Conservation (phyloP, 2,888 invertebrate genomes). For the Eumacrocentrus americanus region DNA sequence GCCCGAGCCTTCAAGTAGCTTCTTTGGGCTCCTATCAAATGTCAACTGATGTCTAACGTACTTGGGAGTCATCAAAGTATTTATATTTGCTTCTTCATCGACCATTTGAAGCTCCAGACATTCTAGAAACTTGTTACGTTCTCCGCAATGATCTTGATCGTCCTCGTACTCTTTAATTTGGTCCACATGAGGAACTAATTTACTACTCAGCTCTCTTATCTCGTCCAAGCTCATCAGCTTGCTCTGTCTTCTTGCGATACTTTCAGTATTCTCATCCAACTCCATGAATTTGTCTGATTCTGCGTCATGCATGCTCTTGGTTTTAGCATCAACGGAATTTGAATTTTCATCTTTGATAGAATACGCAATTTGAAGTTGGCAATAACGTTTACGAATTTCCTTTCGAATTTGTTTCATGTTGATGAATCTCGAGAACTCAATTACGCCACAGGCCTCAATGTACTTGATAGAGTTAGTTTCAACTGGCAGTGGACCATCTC, state of each 20-base stretch:
- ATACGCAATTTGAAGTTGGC: conserved; percentile 70
- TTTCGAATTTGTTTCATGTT: conserved; percentile 39
- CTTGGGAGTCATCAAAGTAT: conserved; percentile 27
- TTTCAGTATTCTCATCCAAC: not conserved
- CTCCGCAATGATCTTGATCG: conserved; percentile 18
- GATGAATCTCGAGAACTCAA: conserved; percentile 40
- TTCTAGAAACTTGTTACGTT: conserved; percentile 43
- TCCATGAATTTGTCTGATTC: not conserved
- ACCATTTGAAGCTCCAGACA: conserved; percentile 35
- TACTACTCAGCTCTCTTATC: conserved; percentile 36
- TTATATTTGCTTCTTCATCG: conserved; percentile 12
- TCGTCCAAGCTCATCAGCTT: conserved; percentile 41
- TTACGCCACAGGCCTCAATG: conserved; percentile 44
- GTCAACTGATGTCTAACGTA: conserved; percentile 40
- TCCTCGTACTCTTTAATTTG: conserved; percentile 41
- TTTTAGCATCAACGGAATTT: not conserved
- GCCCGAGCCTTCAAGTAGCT: not conserved
- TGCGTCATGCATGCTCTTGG: not conserved
- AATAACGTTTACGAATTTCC: conserved; percentile 60
- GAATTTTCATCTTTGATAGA: conserved; percentile 39
- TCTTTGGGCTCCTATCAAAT: conserved; percentile 26
- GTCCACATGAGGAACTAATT: conserved; percentile 36
- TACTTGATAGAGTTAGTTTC: conserved; percentile 38
- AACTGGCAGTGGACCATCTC: conserved; percentile 30
- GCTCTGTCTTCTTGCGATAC: conserved; percentile 6